Percentiles rank a stretch among this genome's conserved stretches.
phyloP scores from a whole-genome alignment of 2,113 vertebrate species.

The Spea multiplicata region DNA sequence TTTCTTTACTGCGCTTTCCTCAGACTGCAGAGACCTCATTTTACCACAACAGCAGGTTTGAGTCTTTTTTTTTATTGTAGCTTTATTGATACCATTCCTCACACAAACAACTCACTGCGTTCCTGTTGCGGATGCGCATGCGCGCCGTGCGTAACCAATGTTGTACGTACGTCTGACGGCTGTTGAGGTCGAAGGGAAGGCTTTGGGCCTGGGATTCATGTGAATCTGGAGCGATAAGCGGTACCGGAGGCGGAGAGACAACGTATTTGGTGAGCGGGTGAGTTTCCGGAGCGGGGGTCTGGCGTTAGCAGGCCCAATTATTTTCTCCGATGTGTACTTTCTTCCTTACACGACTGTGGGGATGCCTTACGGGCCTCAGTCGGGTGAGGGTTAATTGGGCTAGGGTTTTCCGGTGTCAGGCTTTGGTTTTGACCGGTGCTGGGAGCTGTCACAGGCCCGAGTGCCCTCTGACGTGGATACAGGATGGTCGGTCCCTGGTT shows the following conservation, averaged over 20 bases:
- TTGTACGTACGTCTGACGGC: constrained; percentile 18
- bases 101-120: neutral
- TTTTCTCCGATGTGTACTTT: no score
- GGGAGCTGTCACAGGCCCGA: no score
- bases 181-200: constrained; percentile 16
- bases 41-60: no score
- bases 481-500: neutral
- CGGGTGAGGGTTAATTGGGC: no score
- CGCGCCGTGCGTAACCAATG: constrained; percentile 8
- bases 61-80: neutral
- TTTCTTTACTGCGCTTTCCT: no score
- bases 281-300: neutral
- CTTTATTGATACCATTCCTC: constrained; percentile 1
- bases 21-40: no score
- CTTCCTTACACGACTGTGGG: no score
- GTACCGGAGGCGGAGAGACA: neutral
- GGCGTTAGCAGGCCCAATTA: neutral
- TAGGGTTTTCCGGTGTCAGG: no score
- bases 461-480: no score
- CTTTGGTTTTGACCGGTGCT: no score
- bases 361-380: no score
- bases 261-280: neutral
- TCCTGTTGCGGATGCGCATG: neutral
- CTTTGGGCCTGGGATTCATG: constrained; percentile 9
- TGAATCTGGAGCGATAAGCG: neutral